Base-by-base conservation (phyloP, 2,888 invertebrate genomes). In the Papilio protenor region DNA sequence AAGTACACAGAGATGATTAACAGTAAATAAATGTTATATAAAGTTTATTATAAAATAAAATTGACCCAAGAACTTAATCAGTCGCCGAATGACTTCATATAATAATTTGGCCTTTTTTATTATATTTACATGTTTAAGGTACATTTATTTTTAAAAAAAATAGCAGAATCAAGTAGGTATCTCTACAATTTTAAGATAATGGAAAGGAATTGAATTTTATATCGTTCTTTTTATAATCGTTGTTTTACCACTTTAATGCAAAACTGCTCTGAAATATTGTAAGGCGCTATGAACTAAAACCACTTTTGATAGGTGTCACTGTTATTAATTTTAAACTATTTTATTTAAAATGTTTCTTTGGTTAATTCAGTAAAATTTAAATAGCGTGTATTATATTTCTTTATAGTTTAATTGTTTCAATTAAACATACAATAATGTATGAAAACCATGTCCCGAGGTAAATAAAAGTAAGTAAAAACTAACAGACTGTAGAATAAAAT, bases 401-500 rank as follows among this genome's bases (percentile, higher is more conserved):
- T 14, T 49, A 49, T 6, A 49, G 5, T 16, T 52, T 18, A 16
- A 18, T 5, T 52, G 18, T 52, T 52, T 52, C 6, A 52, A 18
- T 52, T 18, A 18, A 18, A 18, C 16, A 52, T 18, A 6, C 18
- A 16, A 33, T 33, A 33, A 33, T 5, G 33, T 33, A 5, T 27
- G 5, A 2, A 33, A 33, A 33, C 2, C 33, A 33, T 33, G 3
- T 33, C 33, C 33, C 33, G 5, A 33, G 33, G 5, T 33, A 33
- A 4, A 33, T 33, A 33, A 5, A 33, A 33, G 33, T 33, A 33
- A 33, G 33, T 33, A 33, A 33, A 33, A 33, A 33, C 33, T 71
- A 71, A 70, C 23, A 76, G 52, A 47, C 49, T 75, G 40, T 52
- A 52, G 69, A 57, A 33, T 57, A 55, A 40, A 59, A 23, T 61